Conservation (phyloP, 2,113 vertebrate genomes). For the Labeo rohita region DNA sequence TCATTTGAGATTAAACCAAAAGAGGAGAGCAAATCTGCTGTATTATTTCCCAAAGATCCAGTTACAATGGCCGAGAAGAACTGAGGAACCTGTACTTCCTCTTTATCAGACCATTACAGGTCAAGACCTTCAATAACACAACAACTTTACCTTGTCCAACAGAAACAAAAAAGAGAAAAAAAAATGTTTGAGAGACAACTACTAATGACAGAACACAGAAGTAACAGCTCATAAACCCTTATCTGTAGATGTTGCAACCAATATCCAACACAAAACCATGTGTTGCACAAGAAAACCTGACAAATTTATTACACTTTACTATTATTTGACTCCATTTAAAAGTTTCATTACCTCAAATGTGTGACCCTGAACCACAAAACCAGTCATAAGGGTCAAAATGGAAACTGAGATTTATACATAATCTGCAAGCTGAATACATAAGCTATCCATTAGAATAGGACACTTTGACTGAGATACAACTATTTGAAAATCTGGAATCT, state of each 20-base stretch:
- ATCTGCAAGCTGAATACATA: no score
- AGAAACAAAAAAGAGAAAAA: not conserved
- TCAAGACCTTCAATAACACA: not conserved
- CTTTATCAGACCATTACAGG: not conserved
- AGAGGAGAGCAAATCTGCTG: constrained; percentile 30
- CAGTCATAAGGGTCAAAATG: no score
- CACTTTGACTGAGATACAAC: no score
- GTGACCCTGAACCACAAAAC: no score
- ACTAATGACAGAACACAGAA: not conserved
- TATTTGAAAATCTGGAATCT: no score
- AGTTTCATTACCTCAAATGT: not conserved
- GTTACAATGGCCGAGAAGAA: not conserved
- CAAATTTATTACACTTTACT: not conserved
- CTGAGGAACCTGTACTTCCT: constrained; percentile 8
- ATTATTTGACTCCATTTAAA: not conserved
- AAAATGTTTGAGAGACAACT: not conserved
- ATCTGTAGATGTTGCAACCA: constrained; percentile 3
- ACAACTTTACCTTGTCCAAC: not conserved
- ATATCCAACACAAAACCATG: constrained; percentile 6
- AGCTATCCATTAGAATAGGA: no score
- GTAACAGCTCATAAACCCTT: not conserved
- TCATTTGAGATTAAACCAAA: constrained; percentile 24
- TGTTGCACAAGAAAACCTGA: not conserved
- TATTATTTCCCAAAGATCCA: not conserved
- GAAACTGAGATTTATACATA: no score